A percentile compares a stretch with the other conserved stretches of the same genome.
Evolutionary conservation across 2,797 vertebrate genomes (phyloP).

Genomic region (Pogonophryne albipinna): DNA sequence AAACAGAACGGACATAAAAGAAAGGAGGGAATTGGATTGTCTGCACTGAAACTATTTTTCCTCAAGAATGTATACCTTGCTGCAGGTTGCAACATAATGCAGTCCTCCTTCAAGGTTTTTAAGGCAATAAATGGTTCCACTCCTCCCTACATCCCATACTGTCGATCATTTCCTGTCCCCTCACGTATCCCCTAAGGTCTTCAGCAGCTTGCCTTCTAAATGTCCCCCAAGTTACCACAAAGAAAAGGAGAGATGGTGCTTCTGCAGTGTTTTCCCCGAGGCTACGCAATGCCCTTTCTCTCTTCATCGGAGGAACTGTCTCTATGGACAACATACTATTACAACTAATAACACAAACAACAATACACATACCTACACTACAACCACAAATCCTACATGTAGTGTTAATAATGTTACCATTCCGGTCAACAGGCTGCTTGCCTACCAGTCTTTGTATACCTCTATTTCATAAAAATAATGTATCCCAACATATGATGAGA

Average conservation of each 20-base stretch:
- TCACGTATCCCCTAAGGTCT: constrained; percentile 56
- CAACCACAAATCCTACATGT: not conserved
- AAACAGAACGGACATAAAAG: constrained; percentile 26
- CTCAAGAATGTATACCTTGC: constrained; percentile 53
- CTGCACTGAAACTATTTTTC: constrained; percentile 16
- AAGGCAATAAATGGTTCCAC: constrained; percentile 60
- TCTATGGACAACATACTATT: constrained; percentile 28
- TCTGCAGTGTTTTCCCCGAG: constrained; percentile 40
- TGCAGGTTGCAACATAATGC: constrained; percentile 62
- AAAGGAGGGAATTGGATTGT: constrained; percentile 7
- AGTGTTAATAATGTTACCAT: not conserved
- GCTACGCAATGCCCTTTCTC: constrained; percentile 41
- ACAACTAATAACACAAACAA: constrained; percentile 36
- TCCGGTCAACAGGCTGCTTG: not conserved
- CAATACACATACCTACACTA: not conserved
- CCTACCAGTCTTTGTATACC: not conserved
- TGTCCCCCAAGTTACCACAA: constrained; percentile 63
- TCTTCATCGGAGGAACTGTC: constrained; percentile 43
- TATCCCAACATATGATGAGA: not conserved
- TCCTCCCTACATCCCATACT: constrained; percentile 48
- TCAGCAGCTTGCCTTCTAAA: constrained; percentile 64
- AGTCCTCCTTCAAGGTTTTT: constrained; percentile 49
- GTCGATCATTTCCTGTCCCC: constrained; percentile 66
- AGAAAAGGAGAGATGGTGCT: constrained; percentile 62
- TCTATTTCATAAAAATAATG: not conserved